phyloP scores from a whole-genome alignment of 2,888 invertebrate species.

The Biston stratarius region DNA sequence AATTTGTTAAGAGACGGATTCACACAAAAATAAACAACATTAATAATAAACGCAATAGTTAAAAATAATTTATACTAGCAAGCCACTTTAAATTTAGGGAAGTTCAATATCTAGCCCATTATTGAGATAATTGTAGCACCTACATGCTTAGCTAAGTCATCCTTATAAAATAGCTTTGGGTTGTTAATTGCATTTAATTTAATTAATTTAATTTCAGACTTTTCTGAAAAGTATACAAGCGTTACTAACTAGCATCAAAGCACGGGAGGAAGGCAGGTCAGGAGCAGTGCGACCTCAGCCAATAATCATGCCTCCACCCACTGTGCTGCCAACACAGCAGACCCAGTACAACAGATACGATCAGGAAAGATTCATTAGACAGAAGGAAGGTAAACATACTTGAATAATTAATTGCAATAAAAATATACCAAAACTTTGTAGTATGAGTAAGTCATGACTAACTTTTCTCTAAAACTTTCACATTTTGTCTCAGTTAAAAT shows the following conservation, averaged over 20 bases:
- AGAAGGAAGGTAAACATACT: conserved; percentile 91
- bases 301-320: conserved; percentile 87
- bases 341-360: conserved; percentile 99
- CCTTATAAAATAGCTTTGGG: too few species aligned
- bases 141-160: too few species aligned
- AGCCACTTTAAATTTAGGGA: too few species aligned
- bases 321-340: conserved; percentile 89
- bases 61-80: too few species aligned
- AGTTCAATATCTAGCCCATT: too few species aligned
- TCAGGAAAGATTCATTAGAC: conserved; percentile 98
- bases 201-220: conserved; percentile 77
- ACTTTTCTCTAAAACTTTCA: too few species aligned
- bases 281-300: conserved; percentile 83
- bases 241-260: conserved; percentile 95
- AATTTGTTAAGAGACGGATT: too few species aligned
- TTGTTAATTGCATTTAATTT: background rate
- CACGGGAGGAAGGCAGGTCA: conserved; percentile 94
- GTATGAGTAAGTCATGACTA: background rate
- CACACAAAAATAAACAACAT: too few species aligned
- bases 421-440: background rate
- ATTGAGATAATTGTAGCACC: too few species aligned
- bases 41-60: too few species aligned
- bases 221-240: conserved; percentile 98
- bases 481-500: too few species aligned
- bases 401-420: background rate